phyloP scores from a whole-genome alignment of 2,113 vertebrate genomes.

The Mixornis gularis region DNA sequence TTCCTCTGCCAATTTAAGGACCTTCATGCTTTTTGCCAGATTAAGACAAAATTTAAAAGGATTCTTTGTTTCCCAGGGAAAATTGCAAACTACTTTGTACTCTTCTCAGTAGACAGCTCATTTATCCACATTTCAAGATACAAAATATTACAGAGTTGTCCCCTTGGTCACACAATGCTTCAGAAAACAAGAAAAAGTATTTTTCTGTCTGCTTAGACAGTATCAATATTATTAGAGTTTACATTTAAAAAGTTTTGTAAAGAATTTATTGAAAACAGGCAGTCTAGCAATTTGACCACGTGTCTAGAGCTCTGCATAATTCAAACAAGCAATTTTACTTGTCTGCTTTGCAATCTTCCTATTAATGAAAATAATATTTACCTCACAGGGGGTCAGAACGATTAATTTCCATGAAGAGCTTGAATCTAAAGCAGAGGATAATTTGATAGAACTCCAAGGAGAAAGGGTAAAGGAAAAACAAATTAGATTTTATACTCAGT shows the following conservation, averaged over 20 bases:
- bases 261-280: not conserved
- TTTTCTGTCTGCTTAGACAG: not conserved
- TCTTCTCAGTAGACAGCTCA: not conserved
- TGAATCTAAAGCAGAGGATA: constrained; percentile 1
- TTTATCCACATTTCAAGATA: not conserved
- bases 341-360: constrained; percentile 6
- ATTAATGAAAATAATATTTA: constrained; percentile 55
- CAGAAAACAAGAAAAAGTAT: not conserved
- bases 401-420: constrained; percentile 17
- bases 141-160: not conserved
- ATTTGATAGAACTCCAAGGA: constrained; percentile 17
- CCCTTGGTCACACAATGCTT: not conserved
- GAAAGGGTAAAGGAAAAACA: not conserved
- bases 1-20: not conserved
- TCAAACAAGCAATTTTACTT: constrained; percentile 10
- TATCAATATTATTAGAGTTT: not conserved
- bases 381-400: not conserved
- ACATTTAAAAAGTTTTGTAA: not conserved
- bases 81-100: not conserved
- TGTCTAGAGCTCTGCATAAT: not conserved
- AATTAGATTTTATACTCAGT: not conserved
- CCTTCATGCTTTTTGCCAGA: not conserved
- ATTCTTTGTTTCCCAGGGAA: not conserved
- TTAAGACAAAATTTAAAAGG: not conserved
- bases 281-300: not conserved